A percentile compares a stretch with the other conserved stretches of the same genome.
Evolutionary conservation across 2,888 invertebrate genomes (phyloP).

Genomic region (Brachyopa scutellaris): DNA sequence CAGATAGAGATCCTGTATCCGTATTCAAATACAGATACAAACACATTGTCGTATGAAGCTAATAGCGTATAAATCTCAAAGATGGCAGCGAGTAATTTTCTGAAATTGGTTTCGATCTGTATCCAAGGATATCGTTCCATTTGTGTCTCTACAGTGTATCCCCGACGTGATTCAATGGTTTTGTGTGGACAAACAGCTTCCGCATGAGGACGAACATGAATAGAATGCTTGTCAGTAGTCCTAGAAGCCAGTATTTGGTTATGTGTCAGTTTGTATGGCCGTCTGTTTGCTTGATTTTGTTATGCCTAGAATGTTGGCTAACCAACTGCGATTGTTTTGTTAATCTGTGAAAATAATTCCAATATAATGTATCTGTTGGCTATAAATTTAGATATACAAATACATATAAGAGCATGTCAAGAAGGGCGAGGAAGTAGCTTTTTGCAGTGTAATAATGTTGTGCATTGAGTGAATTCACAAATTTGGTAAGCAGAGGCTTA

Average conservation of each 20-base stretch:
- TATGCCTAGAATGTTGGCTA: no score
- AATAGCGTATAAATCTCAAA: conserved; percentile 65
- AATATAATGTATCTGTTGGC: conserved; percentile 36
- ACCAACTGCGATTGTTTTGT: conserved; percentile 43
- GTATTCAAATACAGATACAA: conserved; percentile 22
- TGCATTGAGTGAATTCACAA: no score
- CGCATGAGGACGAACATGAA: conserved; percentile 1
- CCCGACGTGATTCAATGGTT: conserved; percentile 23
- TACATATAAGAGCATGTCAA: neutral
- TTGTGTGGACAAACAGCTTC: neutral
- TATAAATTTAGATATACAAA: conserved; percentile 47
- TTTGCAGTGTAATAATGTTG: no score
- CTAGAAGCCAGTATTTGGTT: neutral
- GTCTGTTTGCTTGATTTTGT: conserved; percentile 25
- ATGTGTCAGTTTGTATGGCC: neutral
- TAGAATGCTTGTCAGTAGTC: neutral
- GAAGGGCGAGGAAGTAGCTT: no score
- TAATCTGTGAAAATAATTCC: conserved; percentile 42
- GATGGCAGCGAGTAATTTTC: conserved; percentile 55
- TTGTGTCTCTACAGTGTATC: neutral
- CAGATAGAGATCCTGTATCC: neutral
- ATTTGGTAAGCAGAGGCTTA: no score
- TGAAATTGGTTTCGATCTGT: conserved; percentile 57
- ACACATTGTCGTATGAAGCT: conserved; percentile 50
- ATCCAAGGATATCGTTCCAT: neutral